Percentiles rank a stretch among this genome's conserved stretches.
Evolutionary conservation across 2,888 invertebrate species (phyloP).

Genomic region (Tortrix viridana): DNA sequence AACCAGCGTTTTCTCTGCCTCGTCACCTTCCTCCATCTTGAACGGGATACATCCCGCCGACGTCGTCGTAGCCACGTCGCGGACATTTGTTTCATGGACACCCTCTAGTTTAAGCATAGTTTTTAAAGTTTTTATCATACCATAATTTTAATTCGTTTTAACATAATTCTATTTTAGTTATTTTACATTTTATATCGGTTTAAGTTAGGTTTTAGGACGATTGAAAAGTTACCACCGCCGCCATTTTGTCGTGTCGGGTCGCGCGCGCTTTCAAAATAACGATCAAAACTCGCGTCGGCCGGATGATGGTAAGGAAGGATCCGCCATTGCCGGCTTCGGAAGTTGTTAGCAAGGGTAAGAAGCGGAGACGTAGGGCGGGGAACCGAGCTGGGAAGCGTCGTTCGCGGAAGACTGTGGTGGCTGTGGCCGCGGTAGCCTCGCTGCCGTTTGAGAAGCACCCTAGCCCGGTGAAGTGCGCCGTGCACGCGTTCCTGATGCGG

Average conservation of each 20-base stretch:
- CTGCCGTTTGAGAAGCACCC: conserved; percentile 41
- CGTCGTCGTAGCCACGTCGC: conserved; percentile 42
- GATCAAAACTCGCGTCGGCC: conserved; percentile 37
- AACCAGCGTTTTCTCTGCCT: conserved; percentile 42
- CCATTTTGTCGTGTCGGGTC: conserved; percentile 66
- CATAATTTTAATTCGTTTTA: conserved; percentile 49
- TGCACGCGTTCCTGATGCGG: conserved; percentile 69
- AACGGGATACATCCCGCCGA: conserved; percentile 45
- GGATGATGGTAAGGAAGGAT: conserved; percentile 65
- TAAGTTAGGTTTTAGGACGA: conserved; percentile 50
- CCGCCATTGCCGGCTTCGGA: conserved; percentile 49
- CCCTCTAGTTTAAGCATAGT: conserved; percentile 48
- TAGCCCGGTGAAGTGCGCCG: conserved; percentile 71
- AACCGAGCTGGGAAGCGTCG: conserved; percentile 61
- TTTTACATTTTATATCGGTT: conserved; percentile 43
- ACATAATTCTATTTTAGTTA: conserved; percentile 46
- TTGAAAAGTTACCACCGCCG: conserved; percentile 47
- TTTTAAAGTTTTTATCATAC: conserved; percentile 48
- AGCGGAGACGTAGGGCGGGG: conserved; percentile 61
- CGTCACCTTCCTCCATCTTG: conserved; percentile 37
- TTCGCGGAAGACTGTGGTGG: conserved; percentile 54
- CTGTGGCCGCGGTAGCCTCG: conserved; percentile 40
- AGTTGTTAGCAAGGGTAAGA: conserved; percentile 57
- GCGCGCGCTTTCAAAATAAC: conserved; percentile 38
- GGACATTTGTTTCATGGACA: conserved; percentile 56